phyloP scores from a whole-genome alignment of 2,797 vertebrate genomes.

The Cossypha polioptera region DNA sequence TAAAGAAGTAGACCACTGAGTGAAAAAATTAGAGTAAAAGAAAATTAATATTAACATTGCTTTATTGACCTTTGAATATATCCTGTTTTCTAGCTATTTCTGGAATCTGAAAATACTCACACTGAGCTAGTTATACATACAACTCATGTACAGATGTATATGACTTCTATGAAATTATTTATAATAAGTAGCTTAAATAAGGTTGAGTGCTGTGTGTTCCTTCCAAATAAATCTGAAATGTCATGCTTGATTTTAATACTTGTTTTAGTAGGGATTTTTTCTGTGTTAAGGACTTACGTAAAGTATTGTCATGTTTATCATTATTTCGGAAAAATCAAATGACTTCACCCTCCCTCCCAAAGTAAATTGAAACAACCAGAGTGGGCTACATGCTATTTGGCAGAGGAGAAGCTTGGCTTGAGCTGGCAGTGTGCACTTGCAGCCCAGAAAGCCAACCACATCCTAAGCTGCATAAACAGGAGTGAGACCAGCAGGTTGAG shows the following conservation, averaged over 20 bases:
- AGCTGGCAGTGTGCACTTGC: fast-evolving
- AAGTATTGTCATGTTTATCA: not conserved
- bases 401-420: not conserved
- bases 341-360: not conserved
- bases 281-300: not conserved
- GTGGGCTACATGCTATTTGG: not conserved
- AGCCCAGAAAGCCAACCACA: not conserved
- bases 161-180: not conserved
- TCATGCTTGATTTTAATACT: not conserved
- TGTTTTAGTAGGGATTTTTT: not conserved
- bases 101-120: not conserved
- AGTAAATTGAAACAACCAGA: not conserved
- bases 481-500: not conserved
- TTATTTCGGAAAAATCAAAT: not conserved
- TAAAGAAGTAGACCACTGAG: not conserved
- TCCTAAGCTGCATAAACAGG: not conserved
- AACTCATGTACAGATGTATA: not conserved
- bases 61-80: not conserved
- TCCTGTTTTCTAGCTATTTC: not conserved
- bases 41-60: not conserved
- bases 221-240: not conserved
- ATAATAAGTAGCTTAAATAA: not conserved
- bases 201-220: not conserved
- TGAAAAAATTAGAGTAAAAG: not conserved
- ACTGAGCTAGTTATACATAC: not conserved